Conservation (phyloP, 2,113 vertebrate genomes). For the Strix uralensis region DNA sequence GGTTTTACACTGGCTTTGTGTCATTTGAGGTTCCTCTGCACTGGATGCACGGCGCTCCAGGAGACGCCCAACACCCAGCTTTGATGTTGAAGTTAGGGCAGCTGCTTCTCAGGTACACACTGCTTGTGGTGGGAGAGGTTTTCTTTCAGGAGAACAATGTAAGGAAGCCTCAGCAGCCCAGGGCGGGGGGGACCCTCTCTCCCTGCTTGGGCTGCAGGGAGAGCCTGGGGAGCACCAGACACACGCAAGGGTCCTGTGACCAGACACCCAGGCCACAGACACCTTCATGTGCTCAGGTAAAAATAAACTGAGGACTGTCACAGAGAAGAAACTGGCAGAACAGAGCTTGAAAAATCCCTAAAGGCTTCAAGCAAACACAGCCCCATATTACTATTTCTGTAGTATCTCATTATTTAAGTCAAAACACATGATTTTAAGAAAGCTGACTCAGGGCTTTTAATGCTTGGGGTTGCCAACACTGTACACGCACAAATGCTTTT, state of each 20-base stretch:
- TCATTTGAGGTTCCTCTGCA: background rate
- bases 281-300: background rate
- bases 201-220: background rate
- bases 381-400: background rate
- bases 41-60: fast-evolving
- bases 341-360: background rate
- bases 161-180: background rate
- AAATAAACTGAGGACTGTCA: background rate
- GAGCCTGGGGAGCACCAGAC: background rate
- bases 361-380: background rate
- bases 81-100: background rate
- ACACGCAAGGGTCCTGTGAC: fast-evolving
- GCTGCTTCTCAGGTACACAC: background rate
- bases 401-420: background rate
- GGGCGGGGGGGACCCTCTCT: background rate
- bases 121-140: background rate
- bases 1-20: background rate
- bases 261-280: background rate
- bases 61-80: background rate
- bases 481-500: background rate
- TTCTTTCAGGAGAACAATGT: fast-evolving
- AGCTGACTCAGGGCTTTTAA: background rate
- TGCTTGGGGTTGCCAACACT: background rate
- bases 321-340: background rate
- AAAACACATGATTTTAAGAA: background rate